Evolutionary conservation across 2,113 vertebrate species (phyloP), one percentile per base, ranked within the genome.

Genomic region (Echinops telfairi): DNA sequence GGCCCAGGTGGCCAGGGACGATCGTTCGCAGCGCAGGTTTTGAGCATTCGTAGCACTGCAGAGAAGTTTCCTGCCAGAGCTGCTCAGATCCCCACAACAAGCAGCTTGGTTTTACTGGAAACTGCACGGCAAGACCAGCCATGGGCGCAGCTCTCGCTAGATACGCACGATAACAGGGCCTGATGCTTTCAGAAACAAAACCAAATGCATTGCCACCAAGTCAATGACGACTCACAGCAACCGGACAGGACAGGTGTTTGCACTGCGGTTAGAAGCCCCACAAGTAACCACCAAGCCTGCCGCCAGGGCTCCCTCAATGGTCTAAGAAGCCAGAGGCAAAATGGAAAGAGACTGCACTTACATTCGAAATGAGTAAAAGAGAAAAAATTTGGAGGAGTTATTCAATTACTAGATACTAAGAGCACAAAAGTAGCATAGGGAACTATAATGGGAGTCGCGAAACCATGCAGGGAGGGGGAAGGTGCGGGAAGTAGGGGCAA

Each of bases 341-440:
- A 71, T 6, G 8, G 29, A 84, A 91, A 43, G 22, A 40, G 16
- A 3, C 29, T 1, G 1, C 19, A 7, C 43, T 40, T 87, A 75
- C 88, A 62, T 33, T 53, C 47, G 17, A 90, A 93, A 88, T 84
- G n/a, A 75, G 20, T 70, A 58, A 62, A 70, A 22, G 40, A 40
- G 33, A 88, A 75, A 36, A 70, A 73, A 12, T 58, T 58, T 60
- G 3, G 16, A 10, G 22, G 19, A 78, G 66, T 70, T 40, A 89
- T 15, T 81, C 77, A 40, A 40, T 40, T 40, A n/a, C n/a, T n/a
- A n/a, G 31, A 23, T 33, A 80, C 73, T 60, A 70, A 86, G 70
- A 80, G 12, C 17, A 12, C 16, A 53, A 58, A 58, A 58, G 12
- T 19, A 16, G 57, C 57, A 58, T 58, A 58, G 11, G 57, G 40